Percentiles rank a stretch among this genome's conserved stretches.
phyloP scores from a whole-genome alignment of 2,113 vertebrate species.

The Pontoporia blainvillei region DNA sequence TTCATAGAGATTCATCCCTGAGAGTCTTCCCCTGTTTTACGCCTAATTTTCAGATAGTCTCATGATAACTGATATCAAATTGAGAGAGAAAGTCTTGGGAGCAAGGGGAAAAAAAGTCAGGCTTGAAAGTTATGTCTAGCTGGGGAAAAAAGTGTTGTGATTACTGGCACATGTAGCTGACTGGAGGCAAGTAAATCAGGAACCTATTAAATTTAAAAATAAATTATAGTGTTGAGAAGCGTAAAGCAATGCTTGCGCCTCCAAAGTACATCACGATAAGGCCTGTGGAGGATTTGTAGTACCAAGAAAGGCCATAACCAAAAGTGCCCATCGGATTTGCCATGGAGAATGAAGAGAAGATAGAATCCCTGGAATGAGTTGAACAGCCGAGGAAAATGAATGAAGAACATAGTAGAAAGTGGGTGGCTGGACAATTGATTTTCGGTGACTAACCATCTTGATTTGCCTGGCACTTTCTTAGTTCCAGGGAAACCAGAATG shows the following conservation, averaged over 20 bases:
- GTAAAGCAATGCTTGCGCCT: too few relatives aligned
- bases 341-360: background rate
- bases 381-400: background rate
- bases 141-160: background rate
- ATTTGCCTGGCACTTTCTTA: too few relatives aligned
- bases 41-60: background rate
- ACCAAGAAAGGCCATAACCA: rapidly evolving
- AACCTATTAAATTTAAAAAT: background rate
- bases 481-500: background rate
- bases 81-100: background rate
- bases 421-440: too few relatives aligned
- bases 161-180: rapidly evolving
- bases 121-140: background rate
- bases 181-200: background rate
- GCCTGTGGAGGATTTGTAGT: rapidly evolving
- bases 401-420: background rate
- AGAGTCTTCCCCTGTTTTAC: too few relatives aligned
- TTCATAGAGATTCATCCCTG: background rate
- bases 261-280: background rate
- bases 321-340: rapidly evolving
- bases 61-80: background rate
- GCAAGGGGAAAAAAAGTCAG: background rate
- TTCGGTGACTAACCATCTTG: background rate
- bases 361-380: background rate
- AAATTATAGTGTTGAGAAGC: background rate